phyloP scores from a whole-genome alignment of 2,797 vertebrate species.

The Trachops cirrhosus region DNA sequence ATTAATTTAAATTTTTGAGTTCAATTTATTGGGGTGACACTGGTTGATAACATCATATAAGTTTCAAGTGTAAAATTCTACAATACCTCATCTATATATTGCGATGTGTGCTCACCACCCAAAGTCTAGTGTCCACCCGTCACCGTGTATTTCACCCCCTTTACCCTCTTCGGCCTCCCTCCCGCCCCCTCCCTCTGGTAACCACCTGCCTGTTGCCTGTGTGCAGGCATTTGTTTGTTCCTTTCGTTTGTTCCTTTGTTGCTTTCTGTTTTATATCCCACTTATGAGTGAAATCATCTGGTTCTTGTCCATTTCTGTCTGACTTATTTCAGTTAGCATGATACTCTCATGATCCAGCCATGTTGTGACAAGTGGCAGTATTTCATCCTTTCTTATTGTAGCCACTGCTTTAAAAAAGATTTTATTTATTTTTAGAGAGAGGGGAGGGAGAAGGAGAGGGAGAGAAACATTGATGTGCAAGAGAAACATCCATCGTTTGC shows the following conservation, averaged over 20 bases:
- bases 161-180: neutral
- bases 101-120: neutral
- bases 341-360: neutral
- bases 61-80: neutral
- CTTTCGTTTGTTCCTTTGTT: neutral
- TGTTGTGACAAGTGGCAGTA: no score
- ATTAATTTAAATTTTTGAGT: neutral
- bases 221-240: neutral
- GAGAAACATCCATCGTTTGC: neutral
- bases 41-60: neutral
- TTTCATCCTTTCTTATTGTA: neutral
- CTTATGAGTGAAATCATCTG: neutral
- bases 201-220: neutral
- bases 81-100: no score
- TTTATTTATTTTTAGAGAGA: neutral
- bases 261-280: neutral
- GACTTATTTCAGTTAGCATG: neutral
- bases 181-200: neutral
- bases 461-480: neutral
- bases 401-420: neutral
- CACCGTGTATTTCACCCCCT: neutral
- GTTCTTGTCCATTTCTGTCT: neutral
- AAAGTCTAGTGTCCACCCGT: neutral
- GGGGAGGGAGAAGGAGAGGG: neutral
- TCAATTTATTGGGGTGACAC: neutral